phyloP scores from a whole-genome alignment of 1,140 invertebrate genomes.

The Drosophila tani region DNA sequence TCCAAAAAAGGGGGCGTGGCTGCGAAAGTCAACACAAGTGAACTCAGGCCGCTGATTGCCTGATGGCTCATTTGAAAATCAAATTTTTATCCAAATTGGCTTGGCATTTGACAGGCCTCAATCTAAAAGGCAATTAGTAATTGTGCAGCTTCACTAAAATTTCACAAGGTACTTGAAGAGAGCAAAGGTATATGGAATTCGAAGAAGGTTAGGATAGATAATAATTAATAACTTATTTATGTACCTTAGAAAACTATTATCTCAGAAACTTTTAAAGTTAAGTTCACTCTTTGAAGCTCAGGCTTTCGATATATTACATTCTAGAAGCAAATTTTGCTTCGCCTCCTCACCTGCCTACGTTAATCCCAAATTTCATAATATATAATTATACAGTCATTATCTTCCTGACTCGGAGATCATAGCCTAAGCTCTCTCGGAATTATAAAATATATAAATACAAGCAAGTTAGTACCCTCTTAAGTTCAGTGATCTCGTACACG shows the following conservation, averaged over 20 bases:
- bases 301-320: no score
- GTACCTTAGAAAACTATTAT: no score
- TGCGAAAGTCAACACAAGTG: not conserved
- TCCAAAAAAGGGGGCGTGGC: not conserved
- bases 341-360: no score
- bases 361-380: no score
- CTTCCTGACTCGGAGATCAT: no score
- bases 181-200: not conserved
- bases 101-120: constrained; percentile 46
- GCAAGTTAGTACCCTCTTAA: not conserved
- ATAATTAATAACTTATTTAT: no score
- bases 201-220: no score
- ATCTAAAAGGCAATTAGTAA: constrained; percentile 72
- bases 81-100: constrained; percentile 68
- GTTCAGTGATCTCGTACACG: no score
- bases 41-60: constrained; percentile 5
- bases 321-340: no score
- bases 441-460: not conserved
- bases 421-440: not conserved
- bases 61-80: constrained; percentile 54
- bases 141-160: constrained; percentile 37
- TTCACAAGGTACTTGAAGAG: not conserved
- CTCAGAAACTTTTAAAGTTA: no score
- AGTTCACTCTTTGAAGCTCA: not conserved
- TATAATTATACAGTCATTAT: no score